A percentile compares a stretch with the other conserved stretches of the same genome.
These are phyloP conservation scores for Xiphydria camelus DNA, from an alignment of 2,888 invertebrate species.

Conservation along the genomic window DNA sequence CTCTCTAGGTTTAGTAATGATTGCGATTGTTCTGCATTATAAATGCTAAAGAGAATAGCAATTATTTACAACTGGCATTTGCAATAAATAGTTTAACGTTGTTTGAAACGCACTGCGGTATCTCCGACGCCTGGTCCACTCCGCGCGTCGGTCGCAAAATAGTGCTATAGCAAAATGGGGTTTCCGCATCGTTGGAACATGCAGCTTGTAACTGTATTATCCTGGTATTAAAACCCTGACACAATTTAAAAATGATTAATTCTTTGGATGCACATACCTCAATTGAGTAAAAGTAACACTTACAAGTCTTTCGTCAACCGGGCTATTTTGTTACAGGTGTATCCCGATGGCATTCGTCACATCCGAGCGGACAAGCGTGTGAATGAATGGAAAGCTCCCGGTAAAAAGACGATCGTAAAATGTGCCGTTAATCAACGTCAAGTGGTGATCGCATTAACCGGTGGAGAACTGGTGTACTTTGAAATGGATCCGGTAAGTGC, in stretches of 20 bases:
- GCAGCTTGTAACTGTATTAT: slow-evolving; percentile 28
- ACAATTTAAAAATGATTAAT: slow-evolving; percentile 16
- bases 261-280: slow-evolving; percentile 6
- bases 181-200: slow-evolving; percentile 53
- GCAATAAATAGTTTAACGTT: too few relatives aligned
- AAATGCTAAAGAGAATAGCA: too few relatives aligned
- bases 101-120: slow-evolving; percentile 50
- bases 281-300: slow-evolving; percentile 5
- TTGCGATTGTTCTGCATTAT: too few relatives aligned
- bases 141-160: slow-evolving; percentile 52
- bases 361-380: slow-evolving; percentile 97
- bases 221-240: slow-evolving; percentile 50
- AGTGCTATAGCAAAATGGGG: slow-evolving; percentile 47
- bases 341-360: slow-evolving; percentile 98
- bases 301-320: background rate
- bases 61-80: too few relatives aligned
- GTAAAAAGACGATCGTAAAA: slow-evolving; percentile 94
- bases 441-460: slow-evolving; percentile 96
- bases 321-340: slow-evolving; percentile 67
- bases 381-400: slow-evolving; percentile 99
- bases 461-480: slow-evolving; percentile 97
- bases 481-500: slow-evolving; percentile 97
- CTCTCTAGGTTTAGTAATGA: too few relatives aligned
- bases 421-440: slow-evolving; percentile 99
- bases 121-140: slow-evolving; percentile 54